Evolutionary conservation across 2,888 invertebrate genomes (phyloP), one percentile per base, ranked within the genome.

Genomic region (Perizoma affinitatum): DNA sequence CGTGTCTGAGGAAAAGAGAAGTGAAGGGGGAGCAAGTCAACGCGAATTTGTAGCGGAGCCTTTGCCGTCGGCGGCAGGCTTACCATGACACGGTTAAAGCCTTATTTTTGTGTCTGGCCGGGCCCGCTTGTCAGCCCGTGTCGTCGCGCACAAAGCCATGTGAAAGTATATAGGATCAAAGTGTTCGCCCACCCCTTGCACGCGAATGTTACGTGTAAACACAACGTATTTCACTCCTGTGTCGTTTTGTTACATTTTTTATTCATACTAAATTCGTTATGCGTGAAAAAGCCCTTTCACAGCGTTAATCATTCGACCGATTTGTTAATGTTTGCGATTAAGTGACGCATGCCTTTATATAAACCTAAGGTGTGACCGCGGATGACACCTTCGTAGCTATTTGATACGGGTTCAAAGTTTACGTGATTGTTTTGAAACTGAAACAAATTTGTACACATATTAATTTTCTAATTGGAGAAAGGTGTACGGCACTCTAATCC

Each of bases 51-150:
- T 88, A 85, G 79, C 84, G 83, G 80, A 86, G 88, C 89, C 91
- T 91, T 91, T 91, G 90, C 88, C 87, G 91, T 90, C 91, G 88
- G 79, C 86, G 80, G 86, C 90, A 91, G 90, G 91, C 90, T 92
- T 91, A 90, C 88, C 82, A 81, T 90, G 91, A 90, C 91, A 90
- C 82, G 89, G 87, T 87, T 86, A 90, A 91, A 90, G 90, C 91
- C 89, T 90, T 90, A 91, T 91, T 91, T 92, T 91, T 90, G 90
- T 86, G 89, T 90, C 86, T 87, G 88, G 85, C 87, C 86, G 83
- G 68, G 87, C 83, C 83, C 87, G 90, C 89, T 87, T 91, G 91
- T 91, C 91, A 91, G 83, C 82, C 85, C 82, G 87, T 70, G 70
- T 80, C 86, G 87, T 83, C 86, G 87, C 68, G 75, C 83, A 89